phyloP scores from a whole-genome alignment of 2,888 invertebrate genomes.

The Tyria jacobaeae region DNA sequence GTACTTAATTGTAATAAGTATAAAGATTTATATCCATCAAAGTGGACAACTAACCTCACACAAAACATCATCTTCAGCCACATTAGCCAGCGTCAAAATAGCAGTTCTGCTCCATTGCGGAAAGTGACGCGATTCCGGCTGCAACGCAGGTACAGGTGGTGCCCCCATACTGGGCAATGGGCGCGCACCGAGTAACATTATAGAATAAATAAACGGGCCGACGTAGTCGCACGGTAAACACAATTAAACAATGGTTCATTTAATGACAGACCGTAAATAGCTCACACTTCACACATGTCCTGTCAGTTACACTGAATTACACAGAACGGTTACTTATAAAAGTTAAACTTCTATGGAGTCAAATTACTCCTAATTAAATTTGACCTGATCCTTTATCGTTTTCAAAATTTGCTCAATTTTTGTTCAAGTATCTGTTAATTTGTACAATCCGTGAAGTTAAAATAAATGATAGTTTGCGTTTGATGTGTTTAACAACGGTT shows the following conservation, averaged over 20 bases:
- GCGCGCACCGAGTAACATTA: constrained; percentile 63
- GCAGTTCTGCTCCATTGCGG: constrained; percentile 77
- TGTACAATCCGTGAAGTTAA: not conserved
- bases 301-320: not conserved
- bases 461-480: not conserved
- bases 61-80: constrained; percentile 52
- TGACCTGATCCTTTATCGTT: not conserved
- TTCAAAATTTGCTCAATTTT: not conserved
- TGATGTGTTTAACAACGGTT: not conserved
- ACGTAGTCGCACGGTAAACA: constrained; percentile 21
- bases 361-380: not conserved
- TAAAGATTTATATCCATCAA: not conserved
- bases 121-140: constrained; percentile 61
- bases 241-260: constrained; percentile 36
- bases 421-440: not conserved
- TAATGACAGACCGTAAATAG: constrained; percentile 15
- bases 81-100: constrained; percentile 63
- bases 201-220: constrained; percentile 27
- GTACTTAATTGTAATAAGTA: not conserved
- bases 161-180: constrained; percentile 64
- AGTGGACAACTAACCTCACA: constrained; percentile 46
- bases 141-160: constrained; percentile 54
- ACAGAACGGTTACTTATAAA: not conserved
- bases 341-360: not conserved
- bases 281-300: constrained; percentile 12